Evolutionary conservation across 1,140 invertebrate species (phyloP), one percentile per base, ranked within the genome.

Genomic region (Drosophila persimilis): DNA sequence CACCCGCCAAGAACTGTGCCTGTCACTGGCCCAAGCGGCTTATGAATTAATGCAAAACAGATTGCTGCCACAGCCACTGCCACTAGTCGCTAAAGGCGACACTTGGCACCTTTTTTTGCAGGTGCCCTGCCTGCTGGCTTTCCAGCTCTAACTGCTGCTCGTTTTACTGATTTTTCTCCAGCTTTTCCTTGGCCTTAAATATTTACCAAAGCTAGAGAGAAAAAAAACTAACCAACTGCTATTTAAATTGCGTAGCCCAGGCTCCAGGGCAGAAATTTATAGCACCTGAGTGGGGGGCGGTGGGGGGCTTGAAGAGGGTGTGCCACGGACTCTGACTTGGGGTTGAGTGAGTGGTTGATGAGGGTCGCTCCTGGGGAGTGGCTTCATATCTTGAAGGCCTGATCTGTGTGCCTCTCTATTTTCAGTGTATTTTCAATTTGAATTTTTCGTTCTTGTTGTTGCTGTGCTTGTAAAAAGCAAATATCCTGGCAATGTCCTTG

Each of bases 11-110:
- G 35, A 11, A 17, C 62, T 51, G 72, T 66, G 69, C 52, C 73
- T 69, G 73, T 81, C 78, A 59, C 57, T 26, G 29, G 43, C 64
- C 46, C 77, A 81, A 88, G 81, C 77, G 65, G 81, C 81, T 86
- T 86, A 88, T 86, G 74, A 86, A 88, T 86, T 86, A 86, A 86
- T 86, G 83, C 74, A 86, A 86, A 86, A 86, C 81, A 86, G 81
- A 85, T 85, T 85, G 80, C 77, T 39, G 35, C 35, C 35, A 35
- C 7, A 1, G 35, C 11, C 35, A 8, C 35, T 1, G 35, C 58
- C 53, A 58, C 59, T 67, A 24, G 24, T 24, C 3, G 80, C 80
- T 77, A 76, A 81, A 73, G 81, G 83, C 77, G 77, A 88, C 81
- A 86, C 81, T 86, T 86, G 81, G 83, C 81, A 88, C 81, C 80